Conservation (phyloP, 2,797 vertebrate species). For the Girardinus metallicus region DNA sequence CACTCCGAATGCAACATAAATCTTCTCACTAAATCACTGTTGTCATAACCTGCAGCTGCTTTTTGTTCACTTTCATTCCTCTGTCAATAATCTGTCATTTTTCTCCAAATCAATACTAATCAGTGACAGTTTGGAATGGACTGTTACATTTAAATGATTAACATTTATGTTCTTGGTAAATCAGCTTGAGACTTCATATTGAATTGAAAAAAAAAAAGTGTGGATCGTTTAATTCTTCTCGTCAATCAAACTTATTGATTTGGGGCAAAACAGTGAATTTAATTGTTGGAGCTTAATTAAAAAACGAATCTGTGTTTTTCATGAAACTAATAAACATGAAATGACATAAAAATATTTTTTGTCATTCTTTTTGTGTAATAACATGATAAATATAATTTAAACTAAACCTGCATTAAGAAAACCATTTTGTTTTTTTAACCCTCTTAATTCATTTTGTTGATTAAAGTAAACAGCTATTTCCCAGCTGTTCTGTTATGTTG, state of each 20-base stretch:
- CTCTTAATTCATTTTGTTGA: background rate
- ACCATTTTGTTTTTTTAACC: background rate
- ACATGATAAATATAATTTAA: background rate
- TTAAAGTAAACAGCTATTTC: background rate
- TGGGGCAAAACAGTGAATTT: background rate
- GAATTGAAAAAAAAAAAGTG: background rate
- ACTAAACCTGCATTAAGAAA: background rate
- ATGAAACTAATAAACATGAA: slow-evolving; percentile 39
- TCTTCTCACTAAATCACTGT: background rate
- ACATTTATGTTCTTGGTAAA: background rate
- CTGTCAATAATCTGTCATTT: background rate
- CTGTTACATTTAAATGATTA: background rate
- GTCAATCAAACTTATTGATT: background rate
- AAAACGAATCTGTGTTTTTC: background rate
- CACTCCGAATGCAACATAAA: slow-evolving; percentile 20
- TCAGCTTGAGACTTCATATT: background rate
- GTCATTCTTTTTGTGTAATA: background rate
- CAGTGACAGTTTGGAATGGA: background rate
- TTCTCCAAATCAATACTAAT: background rate
- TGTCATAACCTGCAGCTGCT: slow-evolving; percentile 5
- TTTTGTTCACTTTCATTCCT: background rate
- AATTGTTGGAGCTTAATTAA: background rate
- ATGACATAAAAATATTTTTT: background rate
- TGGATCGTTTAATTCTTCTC: background rate
- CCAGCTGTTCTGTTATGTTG: background rate